Evolutionary conservation across 1,140 invertebrate genomes (phyloP), one percentile per base, ranked within the genome.

Genomic region (Neodiprion fabricii): DNA sequence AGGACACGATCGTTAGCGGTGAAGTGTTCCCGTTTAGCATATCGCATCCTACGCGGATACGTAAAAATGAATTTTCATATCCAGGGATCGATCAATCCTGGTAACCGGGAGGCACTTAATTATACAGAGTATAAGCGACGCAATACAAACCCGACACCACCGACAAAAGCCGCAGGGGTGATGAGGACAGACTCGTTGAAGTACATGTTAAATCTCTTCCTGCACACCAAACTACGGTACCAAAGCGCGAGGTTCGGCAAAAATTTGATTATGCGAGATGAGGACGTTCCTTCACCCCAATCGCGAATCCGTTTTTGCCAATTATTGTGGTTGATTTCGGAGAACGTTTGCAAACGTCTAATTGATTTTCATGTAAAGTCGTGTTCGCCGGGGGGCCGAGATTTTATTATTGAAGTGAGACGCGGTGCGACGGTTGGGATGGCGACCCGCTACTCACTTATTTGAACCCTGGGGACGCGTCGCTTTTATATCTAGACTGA

Each of bases 381-480:
- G 28, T 40, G 28, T 40, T 40, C 28, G 28, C 28, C 28, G 74
- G 67, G 75, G 73, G 73, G 72, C 70, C 68, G 75, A 76, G 75
- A 49, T 67, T 67, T 21, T 53, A 72, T 71, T 80, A 69, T 75
- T 85, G 87, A 88, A 88, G 85, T 85, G 85, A 88, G 86, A 84
- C 86, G 84, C 85, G 85, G 83, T 76, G 73, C 79, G 76, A 84
- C 77, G 75, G 77, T 76, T 80, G 81, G 80, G 74, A 47, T 23
- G 68, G 74, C 84, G 82, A 84, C 83, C 86, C 85, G 85, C 86
- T 85, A 80, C 85, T 88, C 86, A 87, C 87, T 89, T 86, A 79
- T 73, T 12, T 65, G 70, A 72, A 79, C 71, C 78, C 77, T 75
- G 77, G 76, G 77, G 75, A 80, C 80, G 78, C 80, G 78, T 81